phyloP scores from a whole-genome alignment of 2,888 invertebrate genomes.

The Orthosia incerta region DNA sequence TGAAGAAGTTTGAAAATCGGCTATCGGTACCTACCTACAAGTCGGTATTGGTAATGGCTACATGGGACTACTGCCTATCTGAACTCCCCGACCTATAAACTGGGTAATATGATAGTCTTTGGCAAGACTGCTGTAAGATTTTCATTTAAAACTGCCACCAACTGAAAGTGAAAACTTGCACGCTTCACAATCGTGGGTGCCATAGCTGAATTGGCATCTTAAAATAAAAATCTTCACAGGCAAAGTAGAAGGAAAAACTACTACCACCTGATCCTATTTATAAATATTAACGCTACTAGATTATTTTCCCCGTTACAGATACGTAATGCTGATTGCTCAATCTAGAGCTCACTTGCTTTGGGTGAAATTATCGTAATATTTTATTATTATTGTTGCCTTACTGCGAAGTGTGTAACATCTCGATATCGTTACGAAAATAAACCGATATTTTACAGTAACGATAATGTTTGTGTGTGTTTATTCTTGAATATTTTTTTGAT shows the following conservation, averaged over 20 bases:
- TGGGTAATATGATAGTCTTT: too few species aligned
- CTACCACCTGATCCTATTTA: not conserved
- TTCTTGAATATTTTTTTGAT: slow-evolving; percentile 2
- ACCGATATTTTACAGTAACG: slow-evolving; percentile 6
- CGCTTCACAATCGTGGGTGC: too few species aligned
- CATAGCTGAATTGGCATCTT: not conserved
- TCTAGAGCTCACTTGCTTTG: slow-evolving; percentile 26
- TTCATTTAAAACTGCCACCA: too few species aligned
- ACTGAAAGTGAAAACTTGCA: too few species aligned
- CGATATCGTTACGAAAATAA: slow-evolving; percentile 30
- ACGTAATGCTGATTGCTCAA: slow-evolving; percentile 38
- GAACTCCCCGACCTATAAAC: too few species aligned
- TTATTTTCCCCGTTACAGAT: slow-evolving; percentile 34
- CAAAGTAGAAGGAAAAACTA: not conserved
- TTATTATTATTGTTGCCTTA: slow-evolving; percentile 49
- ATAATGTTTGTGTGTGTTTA: slow-evolving; percentile 14
- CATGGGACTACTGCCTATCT: too few species aligned
- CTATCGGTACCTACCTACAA: too few species aligned
- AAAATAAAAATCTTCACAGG: not conserved
- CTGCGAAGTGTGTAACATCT: slow-evolving; percentile 12
- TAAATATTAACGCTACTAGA: slow-evolving; percentile 25
- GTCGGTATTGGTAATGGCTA: too few species aligned
- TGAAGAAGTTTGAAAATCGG: too few species aligned
- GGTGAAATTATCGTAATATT: slow-evolving; percentile 49
- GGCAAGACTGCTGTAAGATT: too few species aligned